Conservation (phyloP, 2,888 invertebrate genomes). For the Chaetogeoica ovagalla region DNA sequence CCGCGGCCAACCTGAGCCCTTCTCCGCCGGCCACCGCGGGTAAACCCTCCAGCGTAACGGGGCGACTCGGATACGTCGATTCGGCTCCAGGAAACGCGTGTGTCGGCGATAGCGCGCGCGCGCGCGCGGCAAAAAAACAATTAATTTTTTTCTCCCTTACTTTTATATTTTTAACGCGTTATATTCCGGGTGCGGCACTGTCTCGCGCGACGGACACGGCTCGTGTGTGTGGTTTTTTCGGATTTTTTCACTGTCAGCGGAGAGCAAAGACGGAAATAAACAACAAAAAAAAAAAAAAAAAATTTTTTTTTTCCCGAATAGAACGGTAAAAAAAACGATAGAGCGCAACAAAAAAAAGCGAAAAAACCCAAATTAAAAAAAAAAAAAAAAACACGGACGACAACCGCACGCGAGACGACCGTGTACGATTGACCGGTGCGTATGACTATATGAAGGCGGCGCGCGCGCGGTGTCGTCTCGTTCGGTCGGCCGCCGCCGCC, state of each 20-base stretch:
- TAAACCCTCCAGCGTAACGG: conserved; percentile 51
- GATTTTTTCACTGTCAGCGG: too few relatives aligned
- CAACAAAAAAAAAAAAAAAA: too few relatives aligned
- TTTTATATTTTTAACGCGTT: too few relatives aligned
- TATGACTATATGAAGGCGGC: conserved; percentile 52
- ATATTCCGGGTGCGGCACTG: too few relatives aligned
- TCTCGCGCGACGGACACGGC: too few relatives aligned
- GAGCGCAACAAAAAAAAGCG: conserved; percentile 9
- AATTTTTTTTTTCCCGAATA: too few relatives aligned
- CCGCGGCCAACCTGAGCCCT: conserved; percentile 50
- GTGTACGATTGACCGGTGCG: conserved; percentile 52
- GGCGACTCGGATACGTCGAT: neutral
- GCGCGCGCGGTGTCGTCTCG: conserved; percentile 50
- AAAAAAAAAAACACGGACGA: conserved; percentile 34
- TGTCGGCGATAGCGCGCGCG: too few relatives aligned
- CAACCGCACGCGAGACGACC: conserved; percentile 49
- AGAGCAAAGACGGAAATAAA: too few relatives aligned
- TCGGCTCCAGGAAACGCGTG: too few relatives aligned
- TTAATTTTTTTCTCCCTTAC: too few relatives aligned
- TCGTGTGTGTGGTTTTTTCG: too few relatives aligned
- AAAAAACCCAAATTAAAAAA: conserved; percentile 40
- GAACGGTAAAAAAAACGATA: neutral
- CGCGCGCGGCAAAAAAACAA: too few relatives aligned
- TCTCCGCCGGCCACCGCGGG: conserved; percentile 49
- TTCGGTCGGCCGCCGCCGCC: conserved; percentile 40